These are phyloP conservation scores for Chinchilla lanigera DNA, from an alignment of 2,113 vertebrate species.

Conservation along the genomic window DNA sequence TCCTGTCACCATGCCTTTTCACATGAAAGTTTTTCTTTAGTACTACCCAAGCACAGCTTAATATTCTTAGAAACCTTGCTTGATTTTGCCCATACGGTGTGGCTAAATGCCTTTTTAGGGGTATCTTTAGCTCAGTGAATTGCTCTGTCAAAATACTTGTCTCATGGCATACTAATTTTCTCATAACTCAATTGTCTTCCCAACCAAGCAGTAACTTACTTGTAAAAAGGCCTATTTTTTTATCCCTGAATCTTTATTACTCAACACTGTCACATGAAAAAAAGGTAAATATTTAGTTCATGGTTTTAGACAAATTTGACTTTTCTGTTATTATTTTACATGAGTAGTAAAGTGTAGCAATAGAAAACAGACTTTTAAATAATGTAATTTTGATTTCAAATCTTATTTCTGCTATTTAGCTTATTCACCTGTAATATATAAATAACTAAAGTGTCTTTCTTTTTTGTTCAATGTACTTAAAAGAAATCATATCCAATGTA, in stretches of 20 bases:
- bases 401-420: neutral
- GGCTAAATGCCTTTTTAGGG: neutral
- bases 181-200: neutral
- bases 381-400: neutral
- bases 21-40: neutral
- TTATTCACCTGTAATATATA: neutral
- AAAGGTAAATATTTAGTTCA: neutral
- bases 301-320: neutral
- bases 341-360: neutral
- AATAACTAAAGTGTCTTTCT: neutral
- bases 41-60: neutral
- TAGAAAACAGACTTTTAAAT: neutral
- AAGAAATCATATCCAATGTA: neutral
- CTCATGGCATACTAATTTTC: neutral
- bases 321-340: neutral
- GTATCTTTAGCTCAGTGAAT: neutral
- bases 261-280: neutral
- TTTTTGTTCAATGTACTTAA: neutral
- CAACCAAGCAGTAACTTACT: neutral
- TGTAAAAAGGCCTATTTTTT: neutral
- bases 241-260: neutral
- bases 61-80: neutral
- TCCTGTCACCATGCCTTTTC: neutral
- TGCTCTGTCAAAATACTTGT: neutral
- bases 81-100: neutral